These are phyloP conservation scores for Oreochromis tanganicae DNA, from an alignment of 2,113 vertebrate genomes.

Conservation along the genomic window DNA sequence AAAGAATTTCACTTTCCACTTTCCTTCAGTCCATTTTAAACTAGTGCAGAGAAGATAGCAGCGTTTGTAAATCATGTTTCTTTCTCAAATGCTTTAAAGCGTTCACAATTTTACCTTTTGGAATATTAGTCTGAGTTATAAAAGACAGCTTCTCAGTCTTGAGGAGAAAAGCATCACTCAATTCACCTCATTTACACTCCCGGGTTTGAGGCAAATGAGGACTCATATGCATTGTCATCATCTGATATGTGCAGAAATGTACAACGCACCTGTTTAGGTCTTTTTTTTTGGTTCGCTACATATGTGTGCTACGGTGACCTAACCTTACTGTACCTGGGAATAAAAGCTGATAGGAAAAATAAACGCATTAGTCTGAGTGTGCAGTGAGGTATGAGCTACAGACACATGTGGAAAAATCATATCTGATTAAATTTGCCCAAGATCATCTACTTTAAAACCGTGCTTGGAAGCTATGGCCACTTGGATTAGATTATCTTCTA, in stretches of 20 bases:
- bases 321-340: not conserved
- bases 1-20: not conserved
- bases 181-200: not conserved
- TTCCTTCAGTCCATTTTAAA: not conserved
- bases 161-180: not conserved
- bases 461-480: not conserved
- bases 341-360: not conserved
- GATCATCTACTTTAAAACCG: not conserved
- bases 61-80: not conserved
- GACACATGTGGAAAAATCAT: not conserved
- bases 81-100: not conserved
- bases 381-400: not conserved
- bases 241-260: not conserved
- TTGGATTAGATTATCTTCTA: not conserved
- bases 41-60: not conserved
- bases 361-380: not conserved
- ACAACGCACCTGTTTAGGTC: not conserved
- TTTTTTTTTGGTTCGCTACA: not conserved
- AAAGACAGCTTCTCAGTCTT: not conserved
- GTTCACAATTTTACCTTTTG: not conserved
- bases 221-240: not conserved
- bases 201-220: not conserved
- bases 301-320: not conserved
- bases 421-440: not conserved
- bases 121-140: not conserved